A percentile compares a stretch with the other conserved stretches of the same genome.
Conservation (phyloP, 2,797 vertebrate genomes). For the Chanos chanos region DNA sequence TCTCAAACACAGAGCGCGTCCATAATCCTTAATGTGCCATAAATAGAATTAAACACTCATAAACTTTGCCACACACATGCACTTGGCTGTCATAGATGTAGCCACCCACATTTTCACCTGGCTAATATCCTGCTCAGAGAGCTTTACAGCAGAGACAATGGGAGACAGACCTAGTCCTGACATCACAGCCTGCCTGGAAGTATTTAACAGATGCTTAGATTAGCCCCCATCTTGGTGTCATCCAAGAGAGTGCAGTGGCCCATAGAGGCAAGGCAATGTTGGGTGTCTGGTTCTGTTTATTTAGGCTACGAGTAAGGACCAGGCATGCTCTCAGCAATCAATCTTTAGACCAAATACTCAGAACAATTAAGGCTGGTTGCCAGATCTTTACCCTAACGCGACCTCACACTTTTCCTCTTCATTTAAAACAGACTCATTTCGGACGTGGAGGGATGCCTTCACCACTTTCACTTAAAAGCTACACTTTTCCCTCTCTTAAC, state of each 20-base stretch:
- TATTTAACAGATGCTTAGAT: constrained; percentile 22
- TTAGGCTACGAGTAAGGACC: too few relatives aligned
- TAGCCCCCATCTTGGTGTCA: constrained; percentile 16
- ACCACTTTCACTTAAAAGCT: too few relatives aligned
- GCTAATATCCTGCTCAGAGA: constrained; percentile 21
- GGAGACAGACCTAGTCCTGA: not conserved
- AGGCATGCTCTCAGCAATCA: not conserved
- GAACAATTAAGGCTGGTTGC: not conserved
- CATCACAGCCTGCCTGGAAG: constrained; percentile 32
- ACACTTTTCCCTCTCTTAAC: too few relatives aligned
- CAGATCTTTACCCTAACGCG: not conserved
- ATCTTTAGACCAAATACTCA: not conserved
- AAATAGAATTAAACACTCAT: constrained; percentile 29
- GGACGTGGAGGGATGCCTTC: too few relatives aligned
- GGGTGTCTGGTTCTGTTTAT: constrained; percentile 10
- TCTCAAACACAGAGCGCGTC: constrained; percentile 18
- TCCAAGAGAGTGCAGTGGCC: constrained; percentile 9
- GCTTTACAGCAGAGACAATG: constrained; percentile 6
- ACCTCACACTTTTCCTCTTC: not conserved
- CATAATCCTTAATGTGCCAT: constrained; percentile 20
- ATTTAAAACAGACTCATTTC: not conserved
- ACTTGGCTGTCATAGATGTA: constrained; percentile 29
- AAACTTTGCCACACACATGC: constrained; percentile 40
- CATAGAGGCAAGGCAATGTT: not conserved
- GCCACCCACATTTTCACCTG: constrained; percentile 38